Evolutionary conservation across 2,888 invertebrate species (phyloP).

Genomic region (Xestia c-nigrum): DNA sequence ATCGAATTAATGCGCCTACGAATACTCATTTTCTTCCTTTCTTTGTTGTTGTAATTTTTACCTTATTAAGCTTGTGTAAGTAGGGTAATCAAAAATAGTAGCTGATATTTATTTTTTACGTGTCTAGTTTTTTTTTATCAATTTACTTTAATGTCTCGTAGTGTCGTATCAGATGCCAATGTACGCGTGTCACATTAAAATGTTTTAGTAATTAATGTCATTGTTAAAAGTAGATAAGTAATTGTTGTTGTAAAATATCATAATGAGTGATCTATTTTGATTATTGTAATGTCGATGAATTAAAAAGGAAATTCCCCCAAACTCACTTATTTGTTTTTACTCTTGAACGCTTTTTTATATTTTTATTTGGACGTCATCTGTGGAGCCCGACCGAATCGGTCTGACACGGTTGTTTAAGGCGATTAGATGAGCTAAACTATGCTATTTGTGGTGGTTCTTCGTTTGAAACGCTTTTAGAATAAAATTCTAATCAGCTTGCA

Average conservation of each 20-base stretch:
- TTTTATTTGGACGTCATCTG: no score
- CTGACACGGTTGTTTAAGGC: no score
- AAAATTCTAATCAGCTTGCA: no score
- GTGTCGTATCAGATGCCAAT: constrained; percentile 38
- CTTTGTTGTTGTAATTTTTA: background rate
- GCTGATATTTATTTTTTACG: background rate
- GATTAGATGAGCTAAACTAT: no score
- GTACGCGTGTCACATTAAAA: constrained; percentile 46
- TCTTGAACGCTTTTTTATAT: no score
- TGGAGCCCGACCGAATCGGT: no score
- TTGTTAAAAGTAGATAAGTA: constrained; percentile 60
- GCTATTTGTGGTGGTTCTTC: no score
- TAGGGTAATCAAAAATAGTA: no score
- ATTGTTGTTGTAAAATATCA: constrained; percentile 63
- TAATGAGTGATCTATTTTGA: constrained; percentile 65
- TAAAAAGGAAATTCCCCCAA: constrained; percentile 45
- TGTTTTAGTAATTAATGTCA: constrained; percentile 47
- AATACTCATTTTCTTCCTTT: background rate
- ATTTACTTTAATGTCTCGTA: constrained; percentile 4
- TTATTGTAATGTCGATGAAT: constrained; percentile 61
- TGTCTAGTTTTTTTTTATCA: background rate
- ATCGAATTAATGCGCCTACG: background rate
- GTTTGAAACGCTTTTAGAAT: no score
- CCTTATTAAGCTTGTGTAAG: background rate
- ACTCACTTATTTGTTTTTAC: constrained; percentile 24